phyloP scores from a whole-genome alignment of 2,888 invertebrate genomes.

The Drosophila colorata region DNA sequence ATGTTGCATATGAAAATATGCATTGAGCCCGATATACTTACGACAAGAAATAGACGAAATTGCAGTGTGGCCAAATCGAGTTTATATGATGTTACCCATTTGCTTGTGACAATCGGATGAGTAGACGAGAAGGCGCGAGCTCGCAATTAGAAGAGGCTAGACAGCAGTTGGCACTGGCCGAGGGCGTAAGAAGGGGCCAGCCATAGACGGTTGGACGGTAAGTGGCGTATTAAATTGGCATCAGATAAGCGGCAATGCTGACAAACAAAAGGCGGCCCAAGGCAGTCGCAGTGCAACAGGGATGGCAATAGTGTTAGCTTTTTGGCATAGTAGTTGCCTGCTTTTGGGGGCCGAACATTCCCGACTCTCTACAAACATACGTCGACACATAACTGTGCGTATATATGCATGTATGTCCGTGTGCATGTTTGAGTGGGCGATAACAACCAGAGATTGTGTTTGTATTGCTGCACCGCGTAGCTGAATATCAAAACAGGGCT shows the following conservation, averaged over 20 bases:
- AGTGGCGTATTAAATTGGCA: slow-evolving; percentile 20
- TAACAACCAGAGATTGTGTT: slow-evolving; percentile 59
- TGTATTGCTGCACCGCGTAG: slow-evolving; percentile 36
- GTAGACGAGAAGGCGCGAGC: slow-evolving; percentile 21
- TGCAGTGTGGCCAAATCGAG: background rate
- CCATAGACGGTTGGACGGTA: slow-evolving; percentile 28
- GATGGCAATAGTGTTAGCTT: slow-evolving; percentile 31
- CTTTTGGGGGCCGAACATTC: slow-evolving; percentile 54
- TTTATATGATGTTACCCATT: background rate
- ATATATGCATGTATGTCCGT: slow-evolving; percentile 3
- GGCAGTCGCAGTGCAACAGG: slow-evolving; percentile 19
- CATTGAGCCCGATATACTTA: background rate
- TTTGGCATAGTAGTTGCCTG: slow-evolving; percentile 45
- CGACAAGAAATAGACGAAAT: background rate
- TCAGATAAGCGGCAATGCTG: slow-evolving; percentile 22
- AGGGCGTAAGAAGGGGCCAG: slow-evolving; percentile 18
- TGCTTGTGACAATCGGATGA: background rate
- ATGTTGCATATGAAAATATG: background rate
- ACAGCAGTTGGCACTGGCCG: slow-evolving; percentile 7
- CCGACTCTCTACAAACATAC: slow-evolving; percentile 1
- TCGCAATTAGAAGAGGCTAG: slow-evolving; percentile 6
- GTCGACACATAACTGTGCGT: background rate
- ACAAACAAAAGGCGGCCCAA: slow-evolving; percentile 1
- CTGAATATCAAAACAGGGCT: slow-evolving; percentile 42
- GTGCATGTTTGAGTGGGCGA: slow-evolving; percentile 24